Conservation (phyloP, 2,113 vertebrate species). For the Martes martes region DNA sequence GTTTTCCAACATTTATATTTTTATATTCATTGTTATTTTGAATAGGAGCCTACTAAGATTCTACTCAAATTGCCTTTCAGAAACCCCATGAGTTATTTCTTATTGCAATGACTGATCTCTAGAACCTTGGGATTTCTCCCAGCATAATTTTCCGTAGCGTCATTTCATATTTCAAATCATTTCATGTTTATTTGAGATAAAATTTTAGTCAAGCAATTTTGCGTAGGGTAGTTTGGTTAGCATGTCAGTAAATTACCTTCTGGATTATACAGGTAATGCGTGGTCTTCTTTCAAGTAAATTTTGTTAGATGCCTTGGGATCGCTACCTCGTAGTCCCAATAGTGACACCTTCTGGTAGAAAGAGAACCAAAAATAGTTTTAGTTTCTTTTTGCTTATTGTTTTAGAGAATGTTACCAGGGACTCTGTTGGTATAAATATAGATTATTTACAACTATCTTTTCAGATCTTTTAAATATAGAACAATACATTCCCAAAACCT, state of each 20-base stretch:
- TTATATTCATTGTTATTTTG: not conserved
- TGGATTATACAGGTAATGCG: not conserved
- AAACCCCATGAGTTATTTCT: not conserved
- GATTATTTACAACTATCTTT: not conserved
- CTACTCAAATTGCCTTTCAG: not conserved
- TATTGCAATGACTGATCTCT: not conserved
- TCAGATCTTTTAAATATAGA: constrained; percentile 45
- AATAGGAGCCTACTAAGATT: not conserved
- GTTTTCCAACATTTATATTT: not conserved
- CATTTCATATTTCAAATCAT: constrained; percentile 11
- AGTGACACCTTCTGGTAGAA: constrained; percentile 84
- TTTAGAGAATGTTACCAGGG: constrained; percentile 10
- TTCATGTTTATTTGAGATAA: not conserved
- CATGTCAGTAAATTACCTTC: constrained; percentile 10
- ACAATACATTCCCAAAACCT: not conserved
- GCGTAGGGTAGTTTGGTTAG: not conserved
- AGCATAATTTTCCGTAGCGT: not conserved
- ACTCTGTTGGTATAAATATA: not conserved
- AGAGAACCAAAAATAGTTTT: constrained; percentile 54
- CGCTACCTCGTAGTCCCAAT: constrained; percentile 75
- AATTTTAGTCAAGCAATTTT: constrained; percentile 15
- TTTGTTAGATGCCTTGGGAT: constrained; percentile 9
- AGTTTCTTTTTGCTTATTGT: constrained; percentile 46
- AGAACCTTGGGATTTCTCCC: not conserved
- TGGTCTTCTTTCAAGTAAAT: constrained; percentile 4